Percentiles rank a stretch among this genome's conserved stretches.
These are phyloP conservation scores for Mesodorylaimus sp. DNA, from an alignment of 2,888 invertebrate species.

Conservation along the genomic window DNA sequence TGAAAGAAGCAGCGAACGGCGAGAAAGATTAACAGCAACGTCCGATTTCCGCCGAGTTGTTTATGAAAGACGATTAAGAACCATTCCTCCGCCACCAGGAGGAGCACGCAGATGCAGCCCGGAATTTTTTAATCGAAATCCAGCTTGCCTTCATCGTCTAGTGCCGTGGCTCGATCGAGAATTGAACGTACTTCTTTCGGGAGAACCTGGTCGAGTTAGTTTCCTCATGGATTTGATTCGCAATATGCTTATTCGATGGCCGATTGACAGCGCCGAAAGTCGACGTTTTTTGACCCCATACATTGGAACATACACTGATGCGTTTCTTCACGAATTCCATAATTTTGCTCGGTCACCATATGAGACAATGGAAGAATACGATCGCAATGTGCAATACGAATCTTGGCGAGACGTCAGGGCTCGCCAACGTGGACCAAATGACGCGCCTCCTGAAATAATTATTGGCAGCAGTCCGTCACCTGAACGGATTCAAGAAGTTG, in stretches of 20 bases:
- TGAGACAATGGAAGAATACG: conserved; percentile 57
- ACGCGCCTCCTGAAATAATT: no score
- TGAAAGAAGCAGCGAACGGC: neutral
- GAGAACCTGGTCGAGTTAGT: neutral
- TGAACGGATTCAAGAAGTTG: no score
- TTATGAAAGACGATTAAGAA: conserved; percentile 57
- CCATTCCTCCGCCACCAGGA: conserved; percentile 43
- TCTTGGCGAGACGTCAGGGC: no score
- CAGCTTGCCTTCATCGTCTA: conserved; percentile 58
- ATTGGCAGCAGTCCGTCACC: no score
- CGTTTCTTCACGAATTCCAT: conserved; percentile 72
- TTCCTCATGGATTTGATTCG: neutral
- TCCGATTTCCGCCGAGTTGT: conserved; percentile 44
- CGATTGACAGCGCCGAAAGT: neutral
- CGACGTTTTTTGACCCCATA: neutral
- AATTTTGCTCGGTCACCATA: conserved; percentile 68
- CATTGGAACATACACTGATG: conserved; percentile 34
- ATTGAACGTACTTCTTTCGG: conserved; percentile 48
- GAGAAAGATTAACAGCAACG: conserved; percentile 22
- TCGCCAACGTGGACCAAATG: no score
- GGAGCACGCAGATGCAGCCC: no score
- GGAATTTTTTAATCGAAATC: conserved; percentile 40
- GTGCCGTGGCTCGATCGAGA: conserved; percentile 75
- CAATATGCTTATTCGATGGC: neutral
- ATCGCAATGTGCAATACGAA: conserved; percentile 30